phyloP scores from a whole-genome alignment of 1,140 invertebrate species.

The Mesaphorura yosii region DNA sequence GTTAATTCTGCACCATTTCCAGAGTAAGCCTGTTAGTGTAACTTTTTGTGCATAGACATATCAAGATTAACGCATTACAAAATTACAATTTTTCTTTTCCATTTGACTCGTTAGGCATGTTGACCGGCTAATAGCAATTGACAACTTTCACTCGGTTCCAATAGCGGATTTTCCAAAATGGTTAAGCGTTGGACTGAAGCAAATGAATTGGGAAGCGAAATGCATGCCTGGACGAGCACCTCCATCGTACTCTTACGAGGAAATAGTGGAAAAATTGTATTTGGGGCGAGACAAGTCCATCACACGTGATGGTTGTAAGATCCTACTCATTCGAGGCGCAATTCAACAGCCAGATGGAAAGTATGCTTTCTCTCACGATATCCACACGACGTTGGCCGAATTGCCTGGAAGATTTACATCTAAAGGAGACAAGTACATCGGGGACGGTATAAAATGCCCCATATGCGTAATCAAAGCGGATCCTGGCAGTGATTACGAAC shows the following conservation, averaged over 20 bases:
- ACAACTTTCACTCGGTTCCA: conserved; percentile 20
- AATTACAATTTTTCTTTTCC: conserved; percentile 1
- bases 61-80: too few species aligned
- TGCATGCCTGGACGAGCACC: conserved; percentile 1
- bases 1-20: conserved; percentile 65
- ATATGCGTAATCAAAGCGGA: conserved; percentile 25
- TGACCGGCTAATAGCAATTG: conserved; percentile 22
- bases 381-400: conserved; percentile 17
- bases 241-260: conserved; percentile 25
- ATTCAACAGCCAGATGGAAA: conserved; percentile 9
- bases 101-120: conserved; percentile 10
- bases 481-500: conserved; percentile 22
- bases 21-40: conserved; percentile 45
- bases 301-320: conserved; percentile 31
- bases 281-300: conserved; percentile 27
- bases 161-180: not conserved
- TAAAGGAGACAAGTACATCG: conserved; percentile 15
- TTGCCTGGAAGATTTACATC: conserved; percentile 6
- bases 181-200: not conserved
- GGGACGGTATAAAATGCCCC: conserved; percentile 10
- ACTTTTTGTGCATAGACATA: not conserved
- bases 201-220: conserved; percentile 19
- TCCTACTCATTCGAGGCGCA: conserved; percentile 33
- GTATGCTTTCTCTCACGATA: conserved; percentile 22
- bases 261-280: conserved; percentile 30